Conservation (phyloP, 2,113 vertebrate genomes). For the Scomber japonicus region DNA sequence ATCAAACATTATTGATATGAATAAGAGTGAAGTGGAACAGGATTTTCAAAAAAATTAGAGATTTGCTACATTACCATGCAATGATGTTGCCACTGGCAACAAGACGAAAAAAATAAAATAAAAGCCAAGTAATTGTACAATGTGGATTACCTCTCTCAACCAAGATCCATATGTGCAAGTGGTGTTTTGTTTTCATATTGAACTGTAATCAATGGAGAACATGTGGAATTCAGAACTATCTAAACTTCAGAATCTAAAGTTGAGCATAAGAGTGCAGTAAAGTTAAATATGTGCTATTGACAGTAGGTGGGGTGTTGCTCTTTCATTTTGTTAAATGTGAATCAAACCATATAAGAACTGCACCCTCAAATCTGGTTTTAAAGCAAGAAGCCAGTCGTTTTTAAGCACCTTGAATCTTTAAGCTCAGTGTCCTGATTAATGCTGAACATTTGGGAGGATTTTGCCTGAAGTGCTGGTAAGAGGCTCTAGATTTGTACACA, state of each 20-base stretch:
- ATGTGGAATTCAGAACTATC: background rate
- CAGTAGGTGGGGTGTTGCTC: background rate
- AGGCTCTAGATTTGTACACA: constrained; percentile 65
- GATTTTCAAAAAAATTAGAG: background rate
- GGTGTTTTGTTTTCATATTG: background rate
- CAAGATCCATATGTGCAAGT: background rate
- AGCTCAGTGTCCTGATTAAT: constrained; percentile 60
- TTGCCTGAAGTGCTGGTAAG: constrained; percentile 55
- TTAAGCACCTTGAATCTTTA: constrained; percentile 56
- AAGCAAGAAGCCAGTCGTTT: constrained; percentile 22
- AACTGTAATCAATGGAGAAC: background rate
- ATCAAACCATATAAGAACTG: constrained; percentile 4
- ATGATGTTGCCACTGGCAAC: background rate
- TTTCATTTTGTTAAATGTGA: constrained; percentile 22
- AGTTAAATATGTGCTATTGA: no score
- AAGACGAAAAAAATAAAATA: background rate
- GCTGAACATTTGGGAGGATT: constrained; percentile 65
- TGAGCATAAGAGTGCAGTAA: background rate
- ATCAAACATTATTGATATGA: no score
- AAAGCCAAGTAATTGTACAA: background rate
- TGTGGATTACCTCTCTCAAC: no score
- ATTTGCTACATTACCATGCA: background rate
- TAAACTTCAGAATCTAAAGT: no score
- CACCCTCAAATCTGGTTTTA: constrained; percentile 49
- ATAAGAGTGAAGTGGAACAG: background rate